Evolutionary conservation across 2,888 invertebrate genomes (phyloP).

Genomic region (Microplitis deprimator): DNA sequence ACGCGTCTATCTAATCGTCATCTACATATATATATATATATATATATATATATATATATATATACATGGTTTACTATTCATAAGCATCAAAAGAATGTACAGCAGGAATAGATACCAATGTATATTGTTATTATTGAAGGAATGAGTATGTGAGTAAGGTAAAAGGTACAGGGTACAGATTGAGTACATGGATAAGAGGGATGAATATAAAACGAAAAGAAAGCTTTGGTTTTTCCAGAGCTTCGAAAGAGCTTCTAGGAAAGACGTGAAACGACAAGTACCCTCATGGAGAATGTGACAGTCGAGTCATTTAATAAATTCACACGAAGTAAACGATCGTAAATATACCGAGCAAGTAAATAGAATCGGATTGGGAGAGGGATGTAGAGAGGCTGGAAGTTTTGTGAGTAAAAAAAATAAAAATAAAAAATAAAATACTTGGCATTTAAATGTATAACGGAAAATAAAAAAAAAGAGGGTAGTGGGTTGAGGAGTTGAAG

Average conservation of each 20-base stretch:
- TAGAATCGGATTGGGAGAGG: neutral
- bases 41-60: neutral
- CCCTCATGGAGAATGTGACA: slow-evolving; percentile 4
- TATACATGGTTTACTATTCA: neutral
- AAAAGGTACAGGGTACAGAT: neutral
- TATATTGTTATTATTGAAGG: neutral
- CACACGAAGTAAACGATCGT: slow-evolving; percentile 8
- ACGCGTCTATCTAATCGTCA: neutral
- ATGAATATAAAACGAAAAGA: slow-evolving; percentile 18
- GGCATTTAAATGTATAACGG: neutral
- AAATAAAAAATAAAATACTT: neutral
- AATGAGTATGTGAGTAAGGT: neutral
- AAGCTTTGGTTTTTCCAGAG: slow-evolving; percentile 1
- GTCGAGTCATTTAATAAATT: slow-evolving; percentile 10
- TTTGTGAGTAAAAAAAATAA: neutral
- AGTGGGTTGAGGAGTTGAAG: neutral
- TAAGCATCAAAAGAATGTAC: neutral
- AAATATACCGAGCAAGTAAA: neutral
- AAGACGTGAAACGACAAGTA: neutral
- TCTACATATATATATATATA: neutral
- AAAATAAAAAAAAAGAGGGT: neutral
- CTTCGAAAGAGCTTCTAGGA: neutral
- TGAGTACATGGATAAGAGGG: slow-evolving; percentile 2
- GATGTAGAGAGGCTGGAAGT: neutral
- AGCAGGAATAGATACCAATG: neutral